A percentile compares a stretch with the other conserved stretches of the same genome.
Conservation (phyloP, 2,888 invertebrate genomes). For the Carabus problematicus region DNA sequence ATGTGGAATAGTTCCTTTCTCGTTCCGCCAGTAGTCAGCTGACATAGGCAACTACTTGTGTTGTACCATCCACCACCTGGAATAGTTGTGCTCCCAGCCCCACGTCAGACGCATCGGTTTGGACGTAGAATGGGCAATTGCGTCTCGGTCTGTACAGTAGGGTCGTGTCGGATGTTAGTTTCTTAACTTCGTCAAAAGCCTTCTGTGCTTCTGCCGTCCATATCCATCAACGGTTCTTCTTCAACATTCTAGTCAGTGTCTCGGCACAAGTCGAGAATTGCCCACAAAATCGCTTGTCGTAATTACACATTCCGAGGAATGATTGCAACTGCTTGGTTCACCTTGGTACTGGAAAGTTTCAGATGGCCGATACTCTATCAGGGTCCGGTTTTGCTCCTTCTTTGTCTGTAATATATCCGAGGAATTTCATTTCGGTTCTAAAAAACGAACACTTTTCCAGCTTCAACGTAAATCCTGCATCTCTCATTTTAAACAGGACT, state of each 20-base stretch:
- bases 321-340: background rate
- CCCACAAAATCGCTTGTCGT: background rate
- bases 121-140: background rate
- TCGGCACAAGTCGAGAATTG: background rate
- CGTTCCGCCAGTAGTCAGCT: slow-evolving; percentile 50
- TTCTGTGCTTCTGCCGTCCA: background rate
- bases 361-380: background rate
- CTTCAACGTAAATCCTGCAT: background rate
- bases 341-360: background rate
- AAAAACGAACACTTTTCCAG: background rate
- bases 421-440: background rate
- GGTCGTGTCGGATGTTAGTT: background rate
- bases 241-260: background rate
- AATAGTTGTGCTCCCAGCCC: background rate
- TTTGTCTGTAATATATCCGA: background rate
- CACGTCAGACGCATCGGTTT: background rate
- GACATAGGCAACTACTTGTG: slow-evolving; percentile 44
- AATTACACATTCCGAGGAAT: slow-evolving; percentile 1
- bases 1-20: slow-evolving; percentile 52
- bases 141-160: background rate
- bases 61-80: background rate
- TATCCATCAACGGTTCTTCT: background rate
- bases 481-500: background rate
- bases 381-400: background rate
- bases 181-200: background rate